These are phyloP conservation scores for Apis dorsata DNA, from an alignment of 1,140 invertebrate genomes.

Conservation along the genomic window DNA sequence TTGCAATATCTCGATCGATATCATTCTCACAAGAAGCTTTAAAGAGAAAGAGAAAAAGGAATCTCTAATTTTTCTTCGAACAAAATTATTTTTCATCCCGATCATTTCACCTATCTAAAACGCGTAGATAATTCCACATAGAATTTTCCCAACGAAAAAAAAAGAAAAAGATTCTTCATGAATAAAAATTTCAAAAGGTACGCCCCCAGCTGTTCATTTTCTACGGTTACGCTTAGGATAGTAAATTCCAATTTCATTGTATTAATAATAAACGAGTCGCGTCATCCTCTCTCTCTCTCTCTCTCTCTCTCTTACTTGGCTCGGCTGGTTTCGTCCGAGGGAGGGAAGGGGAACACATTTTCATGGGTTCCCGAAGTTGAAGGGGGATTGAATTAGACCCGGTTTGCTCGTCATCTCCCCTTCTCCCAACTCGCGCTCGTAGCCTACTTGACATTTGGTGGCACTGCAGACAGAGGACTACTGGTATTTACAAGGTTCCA, in stretches of 20 bases:
- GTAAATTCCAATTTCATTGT: conserved; percentile 6
- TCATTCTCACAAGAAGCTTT: too few relatives aligned
- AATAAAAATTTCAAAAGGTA: neutral
- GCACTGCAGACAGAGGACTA: conserved; percentile 52
- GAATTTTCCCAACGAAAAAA: neutral
- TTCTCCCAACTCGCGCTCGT: conserved; percentile 20
- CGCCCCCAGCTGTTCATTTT: neutral
- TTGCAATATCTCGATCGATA: too few relatives aligned
- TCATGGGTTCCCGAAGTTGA: conserved; percentile 26
- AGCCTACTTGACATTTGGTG: conserved; percentile 77
- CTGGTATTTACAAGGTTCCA: conserved; percentile 64
- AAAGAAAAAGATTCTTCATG: neutral
- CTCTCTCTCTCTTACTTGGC: too few relatives aligned
- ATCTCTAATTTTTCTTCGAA: too few relatives aligned
- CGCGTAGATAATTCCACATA: too few relatives aligned
- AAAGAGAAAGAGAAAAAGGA: too few relatives aligned
- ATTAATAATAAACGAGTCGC: conserved; percentile 45
- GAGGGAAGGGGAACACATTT: conserved; percentile 39
- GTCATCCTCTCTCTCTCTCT: neutral
- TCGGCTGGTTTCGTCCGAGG: conserved; percentile 27
- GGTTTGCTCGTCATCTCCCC: conserved; percentile 62
- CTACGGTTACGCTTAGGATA: neutral
- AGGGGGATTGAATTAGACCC: conserved; percentile 74
- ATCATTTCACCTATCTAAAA: too few relatives aligned
- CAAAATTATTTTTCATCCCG: too few relatives aligned